Percentiles rank a stretch among this genome's conserved stretches.
Evolutionary conservation across 2,797 vertebrate species (phyloP).

Genomic region (Tympanoctomys barrerae): DNA sequence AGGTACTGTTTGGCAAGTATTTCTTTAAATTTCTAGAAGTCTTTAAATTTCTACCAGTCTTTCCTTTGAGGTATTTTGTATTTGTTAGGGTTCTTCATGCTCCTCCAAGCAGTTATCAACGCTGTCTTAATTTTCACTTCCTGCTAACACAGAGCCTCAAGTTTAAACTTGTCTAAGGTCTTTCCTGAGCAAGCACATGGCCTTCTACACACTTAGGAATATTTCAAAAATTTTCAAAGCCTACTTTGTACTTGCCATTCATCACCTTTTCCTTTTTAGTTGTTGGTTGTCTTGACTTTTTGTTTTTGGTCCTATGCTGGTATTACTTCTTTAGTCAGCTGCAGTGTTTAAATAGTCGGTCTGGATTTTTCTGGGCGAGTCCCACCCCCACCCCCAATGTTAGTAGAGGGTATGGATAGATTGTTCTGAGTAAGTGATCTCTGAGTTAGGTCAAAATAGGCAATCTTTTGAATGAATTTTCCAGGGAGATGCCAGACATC

Average conservation of each 20-base stretch:
- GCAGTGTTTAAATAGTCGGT: background rate
- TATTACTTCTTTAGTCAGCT: background rate
- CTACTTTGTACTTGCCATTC: background rate
- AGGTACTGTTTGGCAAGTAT: too few species aligned
- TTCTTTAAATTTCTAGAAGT: background rate
- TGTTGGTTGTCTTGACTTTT: background rate
- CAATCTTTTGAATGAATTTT: slow-evolving; percentile 40
- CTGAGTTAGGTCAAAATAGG: slow-evolving; percentile 29
- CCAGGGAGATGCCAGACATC: background rate
- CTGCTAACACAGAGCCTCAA: background rate
- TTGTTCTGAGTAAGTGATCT: background rate
- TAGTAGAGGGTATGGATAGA: background rate
- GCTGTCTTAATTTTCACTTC: slow-evolving; percentile 15
- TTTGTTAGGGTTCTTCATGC: background rate
- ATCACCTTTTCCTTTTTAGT: background rate
- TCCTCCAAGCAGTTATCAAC: background rate
- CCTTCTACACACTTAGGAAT: background rate
- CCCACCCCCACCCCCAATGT: background rate
- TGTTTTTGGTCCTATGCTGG: background rate
- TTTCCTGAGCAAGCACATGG: background rate
- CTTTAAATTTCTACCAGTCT: background rate
- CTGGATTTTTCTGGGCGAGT: background rate
- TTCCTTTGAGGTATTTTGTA: background rate
- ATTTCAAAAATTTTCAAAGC: slow-evolving; percentile 20
- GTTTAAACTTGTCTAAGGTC: background rate